Evolutionary conservation across 1,140 invertebrate genomes (phyloP).

Genomic region (Hestina assimilis): DNA sequence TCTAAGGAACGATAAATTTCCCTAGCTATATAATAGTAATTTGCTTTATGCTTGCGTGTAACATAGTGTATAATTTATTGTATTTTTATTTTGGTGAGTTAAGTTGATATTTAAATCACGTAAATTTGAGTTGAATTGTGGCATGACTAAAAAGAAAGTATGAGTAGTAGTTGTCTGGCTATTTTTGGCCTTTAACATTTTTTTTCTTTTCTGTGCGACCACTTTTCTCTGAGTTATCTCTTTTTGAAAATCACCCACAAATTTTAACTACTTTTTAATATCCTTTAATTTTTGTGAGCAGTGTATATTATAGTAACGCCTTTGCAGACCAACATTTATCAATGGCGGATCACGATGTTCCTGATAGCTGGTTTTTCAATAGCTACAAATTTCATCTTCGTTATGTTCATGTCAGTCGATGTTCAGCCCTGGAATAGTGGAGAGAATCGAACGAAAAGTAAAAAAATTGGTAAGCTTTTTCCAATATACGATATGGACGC

Average conservation of each 20-base stretch:
- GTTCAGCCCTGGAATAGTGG: constrained; percentile 79
- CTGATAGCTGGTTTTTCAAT: constrained; percentile 81
- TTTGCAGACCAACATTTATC: constrained; percentile 58
- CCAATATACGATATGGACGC: too few species aligned
- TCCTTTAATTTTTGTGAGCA: too few species aligned
- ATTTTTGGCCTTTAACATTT: too few species aligned
- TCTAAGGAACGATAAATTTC: not conserved
- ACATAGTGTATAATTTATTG: not conserved
- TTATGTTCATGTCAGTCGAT: constrained; percentile 80
- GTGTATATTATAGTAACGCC: too few species aligned
- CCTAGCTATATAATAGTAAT: not conserved
- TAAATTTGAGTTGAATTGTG: constrained; percentile 23
- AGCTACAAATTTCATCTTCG: constrained; percentile 81
- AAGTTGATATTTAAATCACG: not conserved
- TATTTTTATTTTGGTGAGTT: not conserved
- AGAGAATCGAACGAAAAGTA: not conserved
- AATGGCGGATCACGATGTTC: constrained; percentile 86
- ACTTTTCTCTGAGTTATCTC: too few species aligned
- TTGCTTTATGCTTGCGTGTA: not conserved
- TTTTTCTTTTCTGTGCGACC: too few species aligned
- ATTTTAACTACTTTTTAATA: too few species aligned
- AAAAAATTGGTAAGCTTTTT: not conserved
- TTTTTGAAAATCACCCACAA: too few species aligned
- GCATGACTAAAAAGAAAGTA: too few species aligned
- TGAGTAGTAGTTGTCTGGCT: too few species aligned